Base-by-base conservation (phyloP, 2,888 invertebrate genomes). In the Cantharis lateralis region DNA sequence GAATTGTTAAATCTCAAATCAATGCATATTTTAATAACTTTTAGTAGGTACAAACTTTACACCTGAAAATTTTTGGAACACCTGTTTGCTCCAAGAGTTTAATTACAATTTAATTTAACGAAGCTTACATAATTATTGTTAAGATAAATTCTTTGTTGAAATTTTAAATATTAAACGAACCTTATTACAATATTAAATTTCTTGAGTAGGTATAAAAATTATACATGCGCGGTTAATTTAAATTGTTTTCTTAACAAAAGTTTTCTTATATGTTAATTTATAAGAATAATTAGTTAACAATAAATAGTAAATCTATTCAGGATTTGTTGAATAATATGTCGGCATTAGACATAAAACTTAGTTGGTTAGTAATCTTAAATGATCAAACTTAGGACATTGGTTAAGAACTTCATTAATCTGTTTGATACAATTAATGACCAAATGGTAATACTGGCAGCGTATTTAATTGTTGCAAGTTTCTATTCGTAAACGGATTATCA, bases 321-420 rank as follows among this genome's bases (percentile, higher is more conserved):
- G 64, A 66, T 66, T 66, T 66, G 64, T 66, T 48, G 48, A 24
- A 66, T 18, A 66, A 66, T 66, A 66, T 66, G 64, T 66, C 28
- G 20, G 16, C 69, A 69, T 28, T 28, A 69, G 69, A 26, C 48
- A 48, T 26, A 26, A 28, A 64, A 24, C 62, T 64, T 24, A 24
- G 63, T 76, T 75, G 83, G 82, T 85, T 82, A 80, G 82, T 86
- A 86, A 86, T 86, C 86, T 86, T 84, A 82, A 83, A 84, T 84
- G 85, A 83, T 84, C 85, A 81, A 85, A 87, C 83, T 87, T 85
- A 78, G 84, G 81, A 82, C 82, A 82, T 81, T 84, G 83, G 85
- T 84, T 84, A 83, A 83, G 85, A 86, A 87, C 85, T 87, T 86
- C 86, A 87, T 87, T 87, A 87, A 87, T 87, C 87, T 86, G 81